Conservation (phyloP, 2,888 invertebrate genomes). For the Aproaerema taeniolella region DNA sequence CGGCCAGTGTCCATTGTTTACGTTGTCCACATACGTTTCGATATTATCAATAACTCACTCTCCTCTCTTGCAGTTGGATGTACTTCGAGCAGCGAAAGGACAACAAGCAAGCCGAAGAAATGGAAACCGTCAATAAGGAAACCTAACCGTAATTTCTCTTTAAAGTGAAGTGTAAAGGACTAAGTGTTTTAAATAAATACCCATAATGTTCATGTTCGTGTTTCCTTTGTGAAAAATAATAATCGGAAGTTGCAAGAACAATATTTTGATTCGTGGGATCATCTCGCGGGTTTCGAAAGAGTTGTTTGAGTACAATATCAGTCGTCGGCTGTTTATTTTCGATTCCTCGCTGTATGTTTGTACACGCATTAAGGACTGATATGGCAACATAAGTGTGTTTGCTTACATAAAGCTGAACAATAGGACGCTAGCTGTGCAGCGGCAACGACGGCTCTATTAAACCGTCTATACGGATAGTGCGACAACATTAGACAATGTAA, state of each 20-base stretch:
- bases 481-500: background rate
- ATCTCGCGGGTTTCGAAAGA: slow-evolving; percentile 20
- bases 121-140: slow-evolving; percentile 42
- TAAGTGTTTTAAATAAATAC: slow-evolving; percentile 24
- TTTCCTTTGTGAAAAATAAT: slow-evolving; percentile 24
- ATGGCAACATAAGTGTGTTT: slow-evolving; percentile 63
- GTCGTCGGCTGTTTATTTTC: slow-evolving; percentile 47
- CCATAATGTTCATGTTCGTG: slow-evolving; percentile 10
- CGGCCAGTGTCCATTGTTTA: no score
- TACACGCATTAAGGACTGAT: slow-evolving; percentile 52
- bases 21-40: no score
- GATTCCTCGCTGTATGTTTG: slow-evolving; percentile 49
- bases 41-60: no score
- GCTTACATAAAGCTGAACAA: slow-evolving; percentile 53
- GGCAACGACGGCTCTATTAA: slow-evolving; percentile 31
- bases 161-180: slow-evolving; percentile 39
- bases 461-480: slow-evolving; percentile 36
- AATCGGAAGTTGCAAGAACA: slow-evolving; percentile 22
- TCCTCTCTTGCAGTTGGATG: slow-evolving; percentile 78
- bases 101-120: slow-evolving; percentile 39
- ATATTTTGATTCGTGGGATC: slow-evolving; percentile 26
- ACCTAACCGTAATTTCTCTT: slow-evolving; percentile 27
- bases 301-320: slow-evolving; percentile 43
- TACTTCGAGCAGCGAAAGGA: slow-evolving; percentile 81
- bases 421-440: slow-evolving; percentile 38